Percentiles rank a stretch among this genome's conserved stretches.
Evolutionary conservation across 2,797 vertebrate genomes (phyloP).

Genomic region (Podarcis siculus): DNA sequence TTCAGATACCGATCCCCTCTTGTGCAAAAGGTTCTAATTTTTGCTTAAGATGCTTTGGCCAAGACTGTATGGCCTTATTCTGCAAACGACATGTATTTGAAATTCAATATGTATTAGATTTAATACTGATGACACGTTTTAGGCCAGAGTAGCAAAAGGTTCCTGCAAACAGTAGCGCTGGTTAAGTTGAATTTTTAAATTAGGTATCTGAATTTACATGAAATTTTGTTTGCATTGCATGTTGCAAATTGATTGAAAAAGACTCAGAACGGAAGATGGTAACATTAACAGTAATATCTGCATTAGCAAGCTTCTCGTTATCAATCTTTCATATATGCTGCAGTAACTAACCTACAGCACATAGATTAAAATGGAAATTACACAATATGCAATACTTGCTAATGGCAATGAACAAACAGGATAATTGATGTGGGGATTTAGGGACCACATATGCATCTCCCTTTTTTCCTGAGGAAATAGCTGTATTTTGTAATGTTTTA

Average conservation of each 20-base stretch:
- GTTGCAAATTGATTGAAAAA: neutral
- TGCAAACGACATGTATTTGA: neutral
- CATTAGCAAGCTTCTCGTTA: constrained; percentile 11
- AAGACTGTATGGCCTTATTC: neutral
- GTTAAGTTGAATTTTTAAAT: neutral
- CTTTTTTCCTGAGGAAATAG: constrained; percentile 28
- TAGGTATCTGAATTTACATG: neutral
- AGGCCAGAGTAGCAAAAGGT: neutral
- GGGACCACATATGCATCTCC: constrained; percentile 41
- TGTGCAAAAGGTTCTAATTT: neutral
- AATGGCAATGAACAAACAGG: constrained; percentile 64
- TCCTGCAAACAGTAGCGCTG: neutral
- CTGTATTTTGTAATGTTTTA: constrained; percentile 31
- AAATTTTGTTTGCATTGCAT: neutral
- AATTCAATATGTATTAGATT: neutral
- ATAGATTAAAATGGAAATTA: constrained; percentile 50
- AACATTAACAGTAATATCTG: constrained; percentile 21
- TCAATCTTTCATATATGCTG: constrained; percentile 1
- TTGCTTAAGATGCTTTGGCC: neutral
- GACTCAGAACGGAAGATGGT: neutral
- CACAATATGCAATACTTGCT: constrained; percentile 55
- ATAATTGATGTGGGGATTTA: constrained; percentile 61
- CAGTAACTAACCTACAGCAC: constrained; percentile 20
- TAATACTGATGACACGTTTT: neutral
- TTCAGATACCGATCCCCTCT: neutral